Conservation (phyloP, 2,113 vertebrate genomes). For the Cottus gobio region DNA sequence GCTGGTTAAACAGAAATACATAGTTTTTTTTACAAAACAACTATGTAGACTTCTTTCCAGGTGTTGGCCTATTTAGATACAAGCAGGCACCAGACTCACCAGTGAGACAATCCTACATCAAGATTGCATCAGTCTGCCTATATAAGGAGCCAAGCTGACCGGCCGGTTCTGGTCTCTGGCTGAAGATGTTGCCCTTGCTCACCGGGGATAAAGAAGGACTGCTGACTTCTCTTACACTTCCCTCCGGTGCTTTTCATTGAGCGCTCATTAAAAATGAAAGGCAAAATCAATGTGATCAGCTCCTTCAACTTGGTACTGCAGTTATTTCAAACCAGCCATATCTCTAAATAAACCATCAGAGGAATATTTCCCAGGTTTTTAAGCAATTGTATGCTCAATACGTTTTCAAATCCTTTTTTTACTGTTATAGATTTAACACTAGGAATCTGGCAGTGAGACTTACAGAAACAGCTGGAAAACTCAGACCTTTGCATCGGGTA, state of each 20-base stretch:
- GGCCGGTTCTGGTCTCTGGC: neutral
- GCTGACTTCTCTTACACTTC: conserved; percentile 31
- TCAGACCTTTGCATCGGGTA: neutral
- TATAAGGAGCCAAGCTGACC: neutral
- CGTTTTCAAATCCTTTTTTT: neutral
- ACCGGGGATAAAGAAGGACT: conserved; percentile 25
- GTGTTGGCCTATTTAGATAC: neutral
- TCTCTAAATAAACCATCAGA: neutral
- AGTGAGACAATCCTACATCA: neutral
- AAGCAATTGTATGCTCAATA: neutral
- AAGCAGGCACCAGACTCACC: neutral
- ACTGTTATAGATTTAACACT: neutral
- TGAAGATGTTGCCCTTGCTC: conserved; percentile 8
- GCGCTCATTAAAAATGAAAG: conserved; percentile 3
- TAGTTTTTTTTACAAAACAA: neutral
- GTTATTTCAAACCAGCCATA: neutral
- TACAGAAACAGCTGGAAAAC: neutral
- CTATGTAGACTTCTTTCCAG: neutral
- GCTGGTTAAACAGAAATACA: neutral
- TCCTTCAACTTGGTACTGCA: neutral
- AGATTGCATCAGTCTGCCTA: neutral
- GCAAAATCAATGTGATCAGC: conserved; percentile 16
- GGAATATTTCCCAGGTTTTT: neutral
- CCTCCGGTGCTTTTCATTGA: conserved; percentile 7
- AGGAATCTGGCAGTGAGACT: neutral